These are phyloP conservation scores for Chaetodon trifasciatus DNA, from an alignment of 2,797 vertebrate genomes.

Conservation along the genomic window DNA sequence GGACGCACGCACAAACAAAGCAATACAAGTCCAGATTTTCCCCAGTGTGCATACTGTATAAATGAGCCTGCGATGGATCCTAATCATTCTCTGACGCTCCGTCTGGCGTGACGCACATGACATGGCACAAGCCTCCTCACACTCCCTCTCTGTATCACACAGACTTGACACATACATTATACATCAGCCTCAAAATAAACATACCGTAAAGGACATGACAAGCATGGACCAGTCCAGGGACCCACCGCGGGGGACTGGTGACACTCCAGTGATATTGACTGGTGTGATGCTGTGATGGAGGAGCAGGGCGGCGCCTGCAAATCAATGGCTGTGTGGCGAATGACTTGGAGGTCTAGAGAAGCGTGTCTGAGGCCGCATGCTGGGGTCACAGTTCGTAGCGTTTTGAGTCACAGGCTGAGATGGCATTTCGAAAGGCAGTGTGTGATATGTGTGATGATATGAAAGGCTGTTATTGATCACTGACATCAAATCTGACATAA, in stretches of 20 bases:
- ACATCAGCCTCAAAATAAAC: constrained; percentile 62
- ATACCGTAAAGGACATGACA: constrained; percentile 57
- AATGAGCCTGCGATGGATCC: constrained; percentile 40
- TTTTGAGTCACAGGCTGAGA: constrained; percentile 22
- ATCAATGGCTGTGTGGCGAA: constrained; percentile 42
- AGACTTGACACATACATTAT: constrained; percentile 58
- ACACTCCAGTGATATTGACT: constrained; percentile 44
- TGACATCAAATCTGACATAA: constrained; percentile 9
- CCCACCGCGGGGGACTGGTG: constrained; percentile 29
- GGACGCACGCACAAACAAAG: background rate
- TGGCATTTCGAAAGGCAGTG: constrained; percentile 1
- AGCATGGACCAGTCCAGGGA: constrained; percentile 43
- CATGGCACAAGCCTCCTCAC: constrained; percentile 49
- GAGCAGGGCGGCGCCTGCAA: constrained; percentile 28
- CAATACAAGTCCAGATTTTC: constrained; percentile 5
- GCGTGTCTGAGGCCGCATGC: constrained; percentile 36
- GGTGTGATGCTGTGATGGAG: constrained; percentile 39
- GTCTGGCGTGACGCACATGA: constrained; percentile 51
- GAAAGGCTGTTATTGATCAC: constrained; percentile 17
- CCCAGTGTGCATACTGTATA: constrained; percentile 7
- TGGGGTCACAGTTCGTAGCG: constrained; percentile 18
- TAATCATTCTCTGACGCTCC: constrained; percentile 42
- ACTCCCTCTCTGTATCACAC: constrained; percentile 46
- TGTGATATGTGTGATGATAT: constrained; percentile 3
- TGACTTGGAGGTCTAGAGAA: constrained; percentile 21